Evolutionary conservation across 2,888 invertebrate genomes (phyloP).

Genomic region (Mimumesa dahlbomi): DNA sequence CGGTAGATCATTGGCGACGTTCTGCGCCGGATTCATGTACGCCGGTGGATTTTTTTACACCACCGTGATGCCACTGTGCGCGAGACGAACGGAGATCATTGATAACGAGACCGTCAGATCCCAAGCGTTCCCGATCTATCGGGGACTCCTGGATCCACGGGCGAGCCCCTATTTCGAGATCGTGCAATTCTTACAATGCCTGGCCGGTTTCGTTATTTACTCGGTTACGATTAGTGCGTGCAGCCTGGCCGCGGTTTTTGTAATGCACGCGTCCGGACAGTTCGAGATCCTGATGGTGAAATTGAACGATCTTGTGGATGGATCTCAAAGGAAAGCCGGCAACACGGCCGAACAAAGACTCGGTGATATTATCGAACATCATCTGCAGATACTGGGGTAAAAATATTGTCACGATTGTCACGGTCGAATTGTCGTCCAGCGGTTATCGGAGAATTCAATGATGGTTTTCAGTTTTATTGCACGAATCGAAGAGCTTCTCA

Average conservation of each 20-base stretch:
- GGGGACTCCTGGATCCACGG: constrained; percentile 63
- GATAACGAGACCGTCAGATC: constrained; percentile 64
- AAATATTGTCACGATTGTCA: not conserved
- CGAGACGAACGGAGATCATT: constrained; percentile 57
- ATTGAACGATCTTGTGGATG: constrained; percentile 58
- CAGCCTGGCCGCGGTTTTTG: constrained; percentile 71
- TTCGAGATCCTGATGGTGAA: constrained; percentile 64
- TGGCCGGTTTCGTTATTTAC: constrained; percentile 69
- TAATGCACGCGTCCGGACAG: constrained; percentile 74
- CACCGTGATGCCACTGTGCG: constrained; percentile 68
- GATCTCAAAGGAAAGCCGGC: not conserved
- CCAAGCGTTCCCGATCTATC: constrained; percentile 70
- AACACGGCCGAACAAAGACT: constrained; percentile 27
- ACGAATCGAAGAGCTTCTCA: constrained; percentile 67
- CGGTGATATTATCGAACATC: constrained; percentile 65
- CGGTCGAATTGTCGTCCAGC: too few relatives aligned
- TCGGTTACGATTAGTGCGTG: constrained; percentile 71
- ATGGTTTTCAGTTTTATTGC: constrained; percentile 66
- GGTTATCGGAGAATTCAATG: too few relatives aligned
- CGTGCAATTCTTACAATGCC: constrained; percentile 67
- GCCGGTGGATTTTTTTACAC: constrained; percentile 71
- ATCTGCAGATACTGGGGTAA: constrained; percentile 68
- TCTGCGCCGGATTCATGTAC: constrained; percentile 69
- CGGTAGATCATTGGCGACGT: constrained; percentile 55
- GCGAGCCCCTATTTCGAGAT: constrained; percentile 71